Conservation (phyloP, 2,888 invertebrate genomes). For the Nomada lathburiana region DNA sequence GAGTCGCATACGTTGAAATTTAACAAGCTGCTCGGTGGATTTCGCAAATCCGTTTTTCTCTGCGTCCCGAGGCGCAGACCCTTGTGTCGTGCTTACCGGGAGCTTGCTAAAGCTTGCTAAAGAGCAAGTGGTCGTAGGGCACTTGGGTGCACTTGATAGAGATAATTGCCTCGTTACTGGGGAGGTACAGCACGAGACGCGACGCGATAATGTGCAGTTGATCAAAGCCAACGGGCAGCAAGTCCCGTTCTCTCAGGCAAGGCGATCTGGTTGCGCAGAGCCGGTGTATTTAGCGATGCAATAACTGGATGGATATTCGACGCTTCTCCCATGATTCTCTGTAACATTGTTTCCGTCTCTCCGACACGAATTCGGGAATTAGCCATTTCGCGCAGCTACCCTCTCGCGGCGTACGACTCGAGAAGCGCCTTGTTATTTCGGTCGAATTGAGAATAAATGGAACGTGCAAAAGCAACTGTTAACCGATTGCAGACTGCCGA, state of each 20-base stretch:
- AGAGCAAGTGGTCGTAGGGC: constrained; percentile 43
- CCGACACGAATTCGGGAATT: constrained; percentile 42
- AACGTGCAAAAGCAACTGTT: too few species aligned
- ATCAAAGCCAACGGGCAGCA: constrained; percentile 66
- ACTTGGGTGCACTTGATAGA: constrained; percentile 55
- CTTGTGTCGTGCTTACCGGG: constrained; percentile 9
- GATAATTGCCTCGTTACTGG: constrained; percentile 72
- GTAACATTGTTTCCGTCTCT: constrained; percentile 62
- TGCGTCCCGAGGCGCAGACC: background rate
- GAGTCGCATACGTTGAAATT: too few species aligned
- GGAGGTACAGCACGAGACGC: constrained; percentile 47
- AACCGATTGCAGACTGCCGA: too few species aligned
- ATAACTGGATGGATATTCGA: constrained; percentile 57
- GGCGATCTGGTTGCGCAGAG: constrained; percentile 56
- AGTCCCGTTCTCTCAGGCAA: constrained; percentile 53
- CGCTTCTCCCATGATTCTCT: background rate
- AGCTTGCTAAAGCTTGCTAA: constrained; percentile 1
- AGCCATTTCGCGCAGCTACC: background rate
- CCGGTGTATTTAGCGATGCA: constrained; percentile 62
- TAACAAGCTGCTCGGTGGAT: background rate
- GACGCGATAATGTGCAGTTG: constrained; percentile 69
- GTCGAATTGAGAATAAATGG: too few species aligned
- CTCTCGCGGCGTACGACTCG: too few species aligned
- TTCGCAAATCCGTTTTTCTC: background rate
- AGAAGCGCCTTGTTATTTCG: too few species aligned